Evolutionary conservation across 2,797 vertebrate species (phyloP), one percentile per base, ranked within the genome.

Genomic region (Labeo calbasu): DNA sequence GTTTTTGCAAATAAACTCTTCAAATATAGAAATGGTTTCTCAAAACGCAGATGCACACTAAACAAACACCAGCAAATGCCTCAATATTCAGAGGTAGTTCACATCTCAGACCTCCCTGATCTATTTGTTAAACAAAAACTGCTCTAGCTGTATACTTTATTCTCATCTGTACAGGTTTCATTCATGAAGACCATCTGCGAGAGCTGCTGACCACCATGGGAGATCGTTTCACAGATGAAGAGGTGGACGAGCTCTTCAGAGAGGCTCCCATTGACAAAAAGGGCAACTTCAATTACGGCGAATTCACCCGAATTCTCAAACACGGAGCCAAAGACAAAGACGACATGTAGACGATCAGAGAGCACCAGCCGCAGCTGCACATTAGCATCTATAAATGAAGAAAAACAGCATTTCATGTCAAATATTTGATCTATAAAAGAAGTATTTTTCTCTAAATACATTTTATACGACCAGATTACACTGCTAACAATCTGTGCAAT

Each of bases 191-290:
- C 87, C 97, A 99, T n/a, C 94, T 99, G 83, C 95, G 98, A 17
- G 98, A 99, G 92, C 96, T 99, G 88, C 95, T 99, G 90, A 99
- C 98, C 90, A 99, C 98, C 84, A 99, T 99, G 98, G 98, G 98
- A 0, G 98, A 99, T 89, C 96, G 98, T 85, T 99, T 99, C 94
- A 98, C 97, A 0, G 98, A 99, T 0, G 98, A 99, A 86, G 98
- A 99, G 57, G 98, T 99, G 90, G 98, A 99, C 0, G 98, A 99
- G 95, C 95, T 99, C 92, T 99, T 97, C 93, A 95, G 98, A 0
- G 98, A 99, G 92, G 98, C 98, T 0, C 98, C 98, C 85, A 99
- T 99, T 0, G 98, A 99, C 93, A 98, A 98, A 91, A 99, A 99
- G 91, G 98, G 98, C 92, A 99, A 99, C 92, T 99, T 99, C 92